A percentile compares a stretch with the other conserved stretches of the same genome.
These are phyloP conservation scores for Onychostruthus taczanowskii DNA, from an alignment of 2,113 vertebrate genomes.

Conservation along the genomic window DNA sequence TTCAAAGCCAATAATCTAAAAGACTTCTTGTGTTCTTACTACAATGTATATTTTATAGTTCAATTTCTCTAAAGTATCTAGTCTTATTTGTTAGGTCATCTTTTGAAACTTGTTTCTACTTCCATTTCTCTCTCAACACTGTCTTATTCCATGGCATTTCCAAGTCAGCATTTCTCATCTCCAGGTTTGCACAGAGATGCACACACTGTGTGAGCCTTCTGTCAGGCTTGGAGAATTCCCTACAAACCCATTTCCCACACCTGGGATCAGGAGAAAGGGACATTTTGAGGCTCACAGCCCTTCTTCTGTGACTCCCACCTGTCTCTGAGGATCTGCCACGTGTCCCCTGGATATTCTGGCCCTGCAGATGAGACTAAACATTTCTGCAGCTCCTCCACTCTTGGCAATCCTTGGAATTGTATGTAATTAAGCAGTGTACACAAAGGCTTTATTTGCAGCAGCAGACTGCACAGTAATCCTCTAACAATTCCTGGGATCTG, in stretches of 20 bases:
- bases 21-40: rapidly evolving
- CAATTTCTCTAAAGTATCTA: no score
- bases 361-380: neutral
- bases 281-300: rapidly evolving
- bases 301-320: neutral
- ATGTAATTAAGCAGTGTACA: neutral
- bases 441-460: neutral
- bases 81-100: neutral
- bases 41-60: neutral
- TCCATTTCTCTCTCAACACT: neutral
- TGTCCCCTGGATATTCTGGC: neutral
- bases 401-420: neutral
- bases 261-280: neutral
- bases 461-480: constrained; percentile 4
- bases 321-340: neutral
- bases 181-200: neutral
- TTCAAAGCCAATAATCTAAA: neutral
- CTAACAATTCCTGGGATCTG: neutral
- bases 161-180: neutral
- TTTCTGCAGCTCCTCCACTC: neutral
- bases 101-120: neutral
- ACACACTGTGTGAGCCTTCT: neutral
- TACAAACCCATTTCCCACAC: neutral
- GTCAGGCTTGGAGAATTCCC: neutral
- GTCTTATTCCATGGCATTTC: neutral